These are phyloP conservation scores for Halocaridina rubra DNA, from an alignment of 2,888 invertebrate species.

Conservation along the genomic window DNA sequence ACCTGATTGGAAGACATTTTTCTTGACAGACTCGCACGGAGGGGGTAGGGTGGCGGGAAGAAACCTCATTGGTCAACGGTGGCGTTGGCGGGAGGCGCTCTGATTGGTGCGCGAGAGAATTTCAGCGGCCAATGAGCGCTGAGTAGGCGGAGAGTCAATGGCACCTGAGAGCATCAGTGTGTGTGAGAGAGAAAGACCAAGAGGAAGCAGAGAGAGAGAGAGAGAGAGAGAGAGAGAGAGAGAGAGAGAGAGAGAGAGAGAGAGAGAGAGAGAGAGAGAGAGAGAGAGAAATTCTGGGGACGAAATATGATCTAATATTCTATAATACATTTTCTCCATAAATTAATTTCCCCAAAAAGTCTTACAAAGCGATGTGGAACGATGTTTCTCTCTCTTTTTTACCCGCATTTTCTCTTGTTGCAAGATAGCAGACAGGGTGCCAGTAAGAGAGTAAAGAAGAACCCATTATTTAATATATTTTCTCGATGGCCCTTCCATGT, in stretches of 20 bases:
- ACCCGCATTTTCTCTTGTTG: background rate
- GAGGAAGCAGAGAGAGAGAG: background rate
- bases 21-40: constrained; percentile 42
- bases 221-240: background rate
- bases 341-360: background rate
- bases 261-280: background rate
- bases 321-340: background rate
- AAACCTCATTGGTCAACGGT: constrained; percentile 37
- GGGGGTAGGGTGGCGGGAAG: constrained; percentile 58
- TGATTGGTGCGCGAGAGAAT: constrained; percentile 35
- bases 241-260: background rate
- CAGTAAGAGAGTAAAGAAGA: no score
- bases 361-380: background rate
- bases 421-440: no score
- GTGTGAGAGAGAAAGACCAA: background rate
- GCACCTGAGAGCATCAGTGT: background rate
- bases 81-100: constrained; percentile 48
- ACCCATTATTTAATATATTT: no score
- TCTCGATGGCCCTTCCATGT: no score
- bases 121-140: constrained; percentile 27
- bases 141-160: constrained; percentile 36
- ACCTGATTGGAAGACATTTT: constrained; percentile 59
- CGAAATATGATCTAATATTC: background rate
- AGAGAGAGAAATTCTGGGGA: background rate
- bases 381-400: background rate